Conservation (phyloP, 2,797 vertebrate genomes). For the Oreochromis grahami region DNA sequence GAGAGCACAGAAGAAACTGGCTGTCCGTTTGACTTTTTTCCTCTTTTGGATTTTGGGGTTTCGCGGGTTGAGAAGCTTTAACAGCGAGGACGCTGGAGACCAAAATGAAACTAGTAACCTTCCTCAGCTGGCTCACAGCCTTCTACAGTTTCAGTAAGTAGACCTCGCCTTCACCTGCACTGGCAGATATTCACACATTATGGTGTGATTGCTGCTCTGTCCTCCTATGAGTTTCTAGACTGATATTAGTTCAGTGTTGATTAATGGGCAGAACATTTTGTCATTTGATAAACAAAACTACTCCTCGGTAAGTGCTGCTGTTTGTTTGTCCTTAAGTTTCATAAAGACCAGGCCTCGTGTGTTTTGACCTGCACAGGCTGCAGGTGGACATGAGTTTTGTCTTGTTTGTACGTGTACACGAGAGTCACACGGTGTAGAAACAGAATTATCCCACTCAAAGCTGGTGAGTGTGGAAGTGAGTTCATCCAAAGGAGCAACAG, state of each 20-base stretch:
- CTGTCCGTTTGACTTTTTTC: constrained; percentile 7
- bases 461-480: neutral
- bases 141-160: constrained; percentile 70
- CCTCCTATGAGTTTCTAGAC: neutral
- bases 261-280: fast-evolving
- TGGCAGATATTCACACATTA: neutral
- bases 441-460: neutral
- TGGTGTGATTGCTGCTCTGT: neutral
- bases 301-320: neutral
- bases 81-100: neutral
- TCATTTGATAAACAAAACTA: neutral
- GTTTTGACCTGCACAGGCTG: neutral
- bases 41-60: neutral
- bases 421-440: neutral
- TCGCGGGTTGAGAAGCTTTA: constrained; percentile 11
- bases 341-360: neutral
- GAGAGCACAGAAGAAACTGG: neutral
- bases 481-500: neutral
- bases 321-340: neutral
- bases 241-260: neutral
- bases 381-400: neutral
- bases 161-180: neutral
- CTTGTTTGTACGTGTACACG: too few species aligned
- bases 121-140: constrained; percentile 51
- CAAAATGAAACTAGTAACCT: constrained; percentile 57